phyloP scores from a whole-genome alignment of 2,888 invertebrate genomes.

The Melanchra persicariae region DNA sequence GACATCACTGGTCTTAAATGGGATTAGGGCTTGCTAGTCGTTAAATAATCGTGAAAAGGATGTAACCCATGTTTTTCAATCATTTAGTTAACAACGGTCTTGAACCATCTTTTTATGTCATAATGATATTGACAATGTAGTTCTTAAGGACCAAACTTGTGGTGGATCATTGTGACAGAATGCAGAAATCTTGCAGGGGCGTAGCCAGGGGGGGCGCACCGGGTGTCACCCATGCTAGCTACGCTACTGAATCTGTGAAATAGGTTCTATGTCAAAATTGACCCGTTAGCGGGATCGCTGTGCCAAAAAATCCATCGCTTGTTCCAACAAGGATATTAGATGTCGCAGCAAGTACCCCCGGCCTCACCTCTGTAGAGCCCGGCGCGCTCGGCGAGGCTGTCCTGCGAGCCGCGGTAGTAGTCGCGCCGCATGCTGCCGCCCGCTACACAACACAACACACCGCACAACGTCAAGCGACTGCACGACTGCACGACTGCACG shows the following conservation, averaged over 20 bases:
- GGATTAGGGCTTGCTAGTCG: not conserved
- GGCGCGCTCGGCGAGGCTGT: conserved; percentile 94
- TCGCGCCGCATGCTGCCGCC: conserved; percentile 94
- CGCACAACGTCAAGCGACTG: conserved; percentile 61
- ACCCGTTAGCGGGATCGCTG: too few species aligned
- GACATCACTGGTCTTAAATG: not conserved
- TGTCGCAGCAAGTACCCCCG: not conserved
- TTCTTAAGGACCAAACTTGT: not conserved
- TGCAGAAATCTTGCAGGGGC: too few species aligned
- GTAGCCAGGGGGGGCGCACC: too few species aligned
- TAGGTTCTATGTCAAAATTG: not conserved
- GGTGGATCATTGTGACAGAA: too few species aligned
- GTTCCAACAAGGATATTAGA: not conserved
- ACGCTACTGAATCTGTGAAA: too few species aligned
- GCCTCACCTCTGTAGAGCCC: conserved; percentile 93
- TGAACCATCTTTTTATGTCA: not conserved
- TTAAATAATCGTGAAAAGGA: not conserved
- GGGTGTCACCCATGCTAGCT: not conserved
- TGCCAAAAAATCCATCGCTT: not conserved
- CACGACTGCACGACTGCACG: not conserved
- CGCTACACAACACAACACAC: conserved; percentile 68
- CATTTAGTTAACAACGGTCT: not conserved
- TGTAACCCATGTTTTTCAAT: too few species aligned
- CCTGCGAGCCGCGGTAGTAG: conserved; percentile 97
- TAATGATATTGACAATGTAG: not conserved